Conservation (phyloP, 2,797 vertebrate genomes). For the Mormyrus proboscirostris region DNA sequence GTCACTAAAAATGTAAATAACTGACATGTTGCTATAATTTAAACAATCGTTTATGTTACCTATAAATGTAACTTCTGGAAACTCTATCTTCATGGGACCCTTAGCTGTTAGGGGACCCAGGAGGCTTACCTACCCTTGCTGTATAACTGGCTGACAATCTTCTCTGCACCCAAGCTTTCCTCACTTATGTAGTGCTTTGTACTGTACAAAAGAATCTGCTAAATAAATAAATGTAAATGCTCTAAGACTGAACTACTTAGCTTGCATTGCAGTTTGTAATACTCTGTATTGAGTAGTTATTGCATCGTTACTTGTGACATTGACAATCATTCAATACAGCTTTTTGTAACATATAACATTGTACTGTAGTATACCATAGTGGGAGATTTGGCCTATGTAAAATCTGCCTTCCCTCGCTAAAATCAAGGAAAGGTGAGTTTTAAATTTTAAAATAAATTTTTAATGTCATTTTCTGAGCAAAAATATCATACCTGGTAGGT, state of each 20-base stretch:
- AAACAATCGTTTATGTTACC: not conserved
- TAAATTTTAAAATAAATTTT: not conserved
- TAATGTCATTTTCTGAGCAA: not conserved
- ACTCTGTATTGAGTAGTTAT: not conserved
- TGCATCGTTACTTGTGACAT: not conserved
- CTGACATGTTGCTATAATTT: too few species aligned
- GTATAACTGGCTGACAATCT: not conserved
- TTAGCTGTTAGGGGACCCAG: not conserved
- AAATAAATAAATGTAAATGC: not conserved
- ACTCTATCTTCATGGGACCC: not conserved
- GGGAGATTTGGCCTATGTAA: not conserved
- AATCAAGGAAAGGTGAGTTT: not conserved
- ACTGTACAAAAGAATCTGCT: not conserved
- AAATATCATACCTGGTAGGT: not conserved
- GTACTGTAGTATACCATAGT: not conserved
- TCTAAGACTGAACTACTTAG: not conserved
- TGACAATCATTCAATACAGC: not conserved
- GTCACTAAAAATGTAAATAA: not conserved
- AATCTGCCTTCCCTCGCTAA: not conserved
- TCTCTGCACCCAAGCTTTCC: not conserved
- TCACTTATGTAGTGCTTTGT: not conserved
- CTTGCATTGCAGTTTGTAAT: not conserved
- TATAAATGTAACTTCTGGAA: not conserved
- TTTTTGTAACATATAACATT: not conserved
- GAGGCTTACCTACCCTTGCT: not conserved